phyloP scores from a whole-genome alignment of 2,888 invertebrate genomes.

The Drosophila koepferae region DNA sequence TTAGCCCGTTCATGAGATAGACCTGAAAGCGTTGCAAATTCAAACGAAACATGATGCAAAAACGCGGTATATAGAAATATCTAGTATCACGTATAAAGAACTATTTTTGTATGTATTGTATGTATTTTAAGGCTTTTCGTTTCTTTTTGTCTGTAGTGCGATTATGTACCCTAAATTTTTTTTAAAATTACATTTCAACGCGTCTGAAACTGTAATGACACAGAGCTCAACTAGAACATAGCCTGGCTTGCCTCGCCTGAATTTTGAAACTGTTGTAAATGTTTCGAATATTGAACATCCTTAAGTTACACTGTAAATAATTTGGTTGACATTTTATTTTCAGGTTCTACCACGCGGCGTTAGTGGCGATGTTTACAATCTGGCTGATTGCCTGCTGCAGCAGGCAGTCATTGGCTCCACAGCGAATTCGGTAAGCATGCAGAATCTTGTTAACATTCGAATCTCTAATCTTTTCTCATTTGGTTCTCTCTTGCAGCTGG shows the following conservation, averaged over 20 bases:
- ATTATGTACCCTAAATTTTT: slow-evolving; percentile 25
- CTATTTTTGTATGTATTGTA: slow-evolving; percentile 2
- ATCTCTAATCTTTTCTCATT: background rate
- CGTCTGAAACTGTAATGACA: slow-evolving; percentile 30
- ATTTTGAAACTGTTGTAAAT: background rate
- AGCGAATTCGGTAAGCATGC: slow-evolving; percentile 88
- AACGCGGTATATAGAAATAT: slow-evolving; percentile 24
- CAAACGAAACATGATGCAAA: slow-evolving; percentile 60
- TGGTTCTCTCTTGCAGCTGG: slow-evolving; percentile 87
- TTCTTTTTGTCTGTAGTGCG: slow-evolving; percentile 30
- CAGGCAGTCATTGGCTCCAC: slow-evolving; percentile 97
- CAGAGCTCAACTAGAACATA: slow-evolving; percentile 16
- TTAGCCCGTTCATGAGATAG: slow-evolving; percentile 6
- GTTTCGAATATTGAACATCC: background rate
- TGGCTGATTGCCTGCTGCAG: slow-evolving; percentile 96
- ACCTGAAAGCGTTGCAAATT: slow-evolving; percentile 51
- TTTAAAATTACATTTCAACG: slow-evolving; percentile 14
- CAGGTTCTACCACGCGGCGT: slow-evolving; percentile 93
- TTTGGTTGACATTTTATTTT: slow-evolving; percentile 18
- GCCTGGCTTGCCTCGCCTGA: slow-evolving; percentile 1
- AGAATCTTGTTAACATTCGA: too few species aligned
- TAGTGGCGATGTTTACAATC: slow-evolving; percentile 96
- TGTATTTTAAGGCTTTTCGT: slow-evolving; percentile 22
- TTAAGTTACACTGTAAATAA: background rate
- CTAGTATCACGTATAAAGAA: slow-evolving; percentile 7